These are phyloP conservation scores for Drosophila cognata DNA, from an alignment of 2,888 invertebrate species.

Conservation along the genomic window DNA sequence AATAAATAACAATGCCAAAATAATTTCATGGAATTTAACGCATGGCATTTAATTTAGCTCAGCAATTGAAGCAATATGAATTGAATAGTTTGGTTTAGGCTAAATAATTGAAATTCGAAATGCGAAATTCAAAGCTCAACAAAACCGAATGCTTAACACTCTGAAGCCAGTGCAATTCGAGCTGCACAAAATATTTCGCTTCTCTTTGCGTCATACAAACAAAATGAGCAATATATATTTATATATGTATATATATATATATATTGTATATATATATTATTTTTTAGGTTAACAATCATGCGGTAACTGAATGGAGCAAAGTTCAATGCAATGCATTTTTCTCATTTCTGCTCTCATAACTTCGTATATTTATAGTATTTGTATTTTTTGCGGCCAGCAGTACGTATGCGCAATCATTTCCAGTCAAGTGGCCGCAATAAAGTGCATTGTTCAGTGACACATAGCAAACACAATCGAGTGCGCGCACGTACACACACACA, in stretches of 20 bases:
- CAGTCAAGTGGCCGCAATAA: conserved; percentile 50
- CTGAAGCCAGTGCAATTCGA: background rate
- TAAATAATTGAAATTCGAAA: background rate
- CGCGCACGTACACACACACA: background rate
- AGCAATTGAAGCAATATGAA: background rate
- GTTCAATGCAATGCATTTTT: background rate
- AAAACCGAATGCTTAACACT: background rate
- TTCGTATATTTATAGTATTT: conserved; percentile 3
- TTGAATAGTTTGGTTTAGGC: background rate
- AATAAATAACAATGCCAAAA: background rate
- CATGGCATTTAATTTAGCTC: background rate
- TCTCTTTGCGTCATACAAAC: no score
- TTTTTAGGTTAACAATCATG: conserved; percentile 7
- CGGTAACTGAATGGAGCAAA: background rate
- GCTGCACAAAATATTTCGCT: background rate
- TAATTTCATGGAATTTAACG: background rate
- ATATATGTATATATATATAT: background rate
- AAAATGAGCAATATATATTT: no score
- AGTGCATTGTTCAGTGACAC: conserved; percentile 41
- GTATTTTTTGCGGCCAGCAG: conserved; percentile 14
- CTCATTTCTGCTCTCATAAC: background rate
- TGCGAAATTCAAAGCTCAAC: background rate
- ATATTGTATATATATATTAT: background rate
- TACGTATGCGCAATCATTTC: conserved; percentile 52
- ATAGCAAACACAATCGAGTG: conserved; percentile 1